Percentiles rank a stretch among this genome's conserved stretches.
Conservation (phyloP, 2,113 vertebrate species). For the Mionectes macconnelli region DNA sequence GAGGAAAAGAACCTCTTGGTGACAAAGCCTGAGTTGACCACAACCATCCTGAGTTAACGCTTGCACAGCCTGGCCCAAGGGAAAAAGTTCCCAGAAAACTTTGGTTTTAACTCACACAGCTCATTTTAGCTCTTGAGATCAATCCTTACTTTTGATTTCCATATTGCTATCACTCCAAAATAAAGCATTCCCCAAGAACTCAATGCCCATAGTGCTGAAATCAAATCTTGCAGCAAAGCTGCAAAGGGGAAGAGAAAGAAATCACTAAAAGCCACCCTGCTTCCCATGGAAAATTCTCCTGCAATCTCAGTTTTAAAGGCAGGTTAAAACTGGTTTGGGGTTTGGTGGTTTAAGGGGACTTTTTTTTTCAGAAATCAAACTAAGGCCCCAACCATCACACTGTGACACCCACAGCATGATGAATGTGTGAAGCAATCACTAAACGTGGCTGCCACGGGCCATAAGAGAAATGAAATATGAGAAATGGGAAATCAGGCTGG, state of each 20-base stretch:
- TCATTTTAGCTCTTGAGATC: background rate
- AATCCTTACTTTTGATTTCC: background rate
- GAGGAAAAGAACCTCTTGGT: background rate
- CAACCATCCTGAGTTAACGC: background rate
- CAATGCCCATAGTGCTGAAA: fast-evolving
- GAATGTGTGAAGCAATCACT: background rate
- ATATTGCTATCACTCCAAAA: background rate
- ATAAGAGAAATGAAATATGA: background rate
- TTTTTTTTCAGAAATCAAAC: background rate
- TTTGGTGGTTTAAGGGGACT: background rate
- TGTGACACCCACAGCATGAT: background rate
- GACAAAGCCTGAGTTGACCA: background rate
- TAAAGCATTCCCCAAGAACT: background rate
- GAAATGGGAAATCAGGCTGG: background rate
- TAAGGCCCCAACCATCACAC: background rate
- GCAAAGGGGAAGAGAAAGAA: background rate
- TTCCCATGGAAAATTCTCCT: background rate
- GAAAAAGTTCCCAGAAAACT: background rate
- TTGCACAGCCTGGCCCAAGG: background rate
- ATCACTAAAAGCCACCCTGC: background rate
- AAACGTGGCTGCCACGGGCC: background rate
- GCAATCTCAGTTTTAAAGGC: background rate
- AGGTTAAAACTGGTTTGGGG: background rate
- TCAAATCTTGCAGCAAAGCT: background rate
- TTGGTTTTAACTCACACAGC: background rate